Percentiles rank a stretch among this genome's conserved stretches.
These are phyloP conservation scores for Alosa alosa DNA, from an alignment of 2,113 vertebrate genomes.

Conservation along the genomic window DNA sequence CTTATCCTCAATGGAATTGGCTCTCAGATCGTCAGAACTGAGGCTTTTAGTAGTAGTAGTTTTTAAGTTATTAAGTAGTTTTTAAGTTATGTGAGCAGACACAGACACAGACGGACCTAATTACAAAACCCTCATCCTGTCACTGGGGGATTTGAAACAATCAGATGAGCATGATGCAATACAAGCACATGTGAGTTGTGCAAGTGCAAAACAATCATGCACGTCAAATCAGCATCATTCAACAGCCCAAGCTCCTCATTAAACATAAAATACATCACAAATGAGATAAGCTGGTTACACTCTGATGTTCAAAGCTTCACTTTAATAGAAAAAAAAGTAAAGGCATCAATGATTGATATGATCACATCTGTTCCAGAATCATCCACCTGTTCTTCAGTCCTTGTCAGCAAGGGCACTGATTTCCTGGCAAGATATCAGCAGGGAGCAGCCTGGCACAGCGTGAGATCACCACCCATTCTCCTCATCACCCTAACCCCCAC, in stretches of 20 bases:
- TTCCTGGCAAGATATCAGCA: not conserved
- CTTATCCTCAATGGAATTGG: not conserved
- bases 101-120: no score
- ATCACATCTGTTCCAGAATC: not conserved
- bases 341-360: constrained; percentile 8
- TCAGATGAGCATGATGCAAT: not conserved
- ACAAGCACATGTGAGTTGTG: not conserved
- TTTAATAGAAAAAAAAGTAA: not conserved
- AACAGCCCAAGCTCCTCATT: not conserved
- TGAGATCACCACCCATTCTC: not conserved
- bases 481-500: not conserved
- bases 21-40: not conserved
- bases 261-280: not conserved
- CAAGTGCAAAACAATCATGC: not conserved
- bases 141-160: no score
- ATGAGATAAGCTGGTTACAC: not conserved
- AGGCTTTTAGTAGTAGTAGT: no score
- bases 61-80: no score
- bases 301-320: not conserved
- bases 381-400: constrained; percentile 1
- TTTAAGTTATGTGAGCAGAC: no score
- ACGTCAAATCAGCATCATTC: not conserved
- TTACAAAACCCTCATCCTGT: no score
- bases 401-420: not conserved
- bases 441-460: not conserved